A percentile compares a stretch with the other conserved stretches of the same genome.
Conservation (phyloP, 1,140 invertebrate species). For the Drosophila quadrilineata region DNA sequence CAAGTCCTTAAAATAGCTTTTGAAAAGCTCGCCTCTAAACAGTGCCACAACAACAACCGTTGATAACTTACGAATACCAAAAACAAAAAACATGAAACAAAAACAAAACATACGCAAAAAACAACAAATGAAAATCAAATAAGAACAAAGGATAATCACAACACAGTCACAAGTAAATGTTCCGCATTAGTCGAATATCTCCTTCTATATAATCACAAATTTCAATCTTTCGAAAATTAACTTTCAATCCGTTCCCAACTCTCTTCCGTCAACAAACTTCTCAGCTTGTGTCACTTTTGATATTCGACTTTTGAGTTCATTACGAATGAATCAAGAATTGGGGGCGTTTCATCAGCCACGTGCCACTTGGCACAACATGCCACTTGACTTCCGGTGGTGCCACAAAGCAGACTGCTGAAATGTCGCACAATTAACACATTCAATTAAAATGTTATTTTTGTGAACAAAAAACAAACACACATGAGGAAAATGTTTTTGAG, state of each 20-base stretch:
- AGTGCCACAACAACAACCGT: constrained; percentile 72
- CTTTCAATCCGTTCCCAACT: neutral
- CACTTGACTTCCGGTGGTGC: neutral
- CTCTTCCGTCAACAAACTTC: neutral
- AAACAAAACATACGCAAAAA: constrained; percentile 11
- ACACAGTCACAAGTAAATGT: constrained; percentile 5
- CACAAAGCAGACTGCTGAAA: neutral
- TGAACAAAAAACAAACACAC: too few species aligned
- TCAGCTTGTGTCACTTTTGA: neutral
- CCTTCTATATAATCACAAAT: neutral
- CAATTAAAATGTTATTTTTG: constrained; percentile 58
- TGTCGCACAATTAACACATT: constrained; percentile 7
- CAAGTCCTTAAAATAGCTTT: constrained; percentile 77
- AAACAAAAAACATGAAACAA: constrained; percentile 25
- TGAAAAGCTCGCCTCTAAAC: constrained; percentile 77
- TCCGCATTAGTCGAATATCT: constrained; percentile 4
- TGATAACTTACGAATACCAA: constrained; percentile 46
- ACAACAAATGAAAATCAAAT: too few species aligned
- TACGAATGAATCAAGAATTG: neutral
- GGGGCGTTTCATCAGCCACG: neutral
- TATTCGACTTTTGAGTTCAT: constrained; percentile 9
- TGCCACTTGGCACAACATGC: neutral
- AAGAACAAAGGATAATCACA: too few species aligned
- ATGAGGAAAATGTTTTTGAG: constrained; percentile 51
- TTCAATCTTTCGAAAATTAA: neutral